Base-by-base conservation (phyloP, 2,888 invertebrate genomes). In the Euplagia quadripunctaria region DNA sequence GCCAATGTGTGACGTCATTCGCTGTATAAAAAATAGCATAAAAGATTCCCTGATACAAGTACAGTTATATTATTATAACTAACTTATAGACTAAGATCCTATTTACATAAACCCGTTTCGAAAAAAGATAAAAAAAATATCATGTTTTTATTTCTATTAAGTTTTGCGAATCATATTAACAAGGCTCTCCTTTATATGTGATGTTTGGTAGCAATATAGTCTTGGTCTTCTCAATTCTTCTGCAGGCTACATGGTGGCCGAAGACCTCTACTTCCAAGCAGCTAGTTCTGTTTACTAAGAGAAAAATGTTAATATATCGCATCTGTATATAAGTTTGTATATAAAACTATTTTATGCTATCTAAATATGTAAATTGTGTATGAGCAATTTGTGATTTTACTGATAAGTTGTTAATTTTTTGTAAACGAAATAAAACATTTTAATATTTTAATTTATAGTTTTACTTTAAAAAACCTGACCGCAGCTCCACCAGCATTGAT, bases 401-500 rank as follows among this genome's bases (percentile, higher is more conserved):
- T 82, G 71, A 82, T 88, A 88, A 85, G 86, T 88, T 87, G 90
- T 88, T 88, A 88, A 84, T 88, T 90, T 46, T 89, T 84, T 89
- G 77, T 88, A 87, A 89, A 85, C 76, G 67, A 84, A 91, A 89
- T 88, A 88, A 89, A 89, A 71, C 80, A 74, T 74, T 85, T 79
- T 84, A 84, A 83, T 82, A 86, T 85, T 85, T 83, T 80, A 79
- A 66, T 66, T 20, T 8, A 64, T 64, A 65, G 55, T 67, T 70
- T 77, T 64, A 69, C n/a, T 65, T 69, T 31, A 31, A 31, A 31
- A 31, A 31, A 31, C 1, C 31, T 31, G 31, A 31, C n/a, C n/a
- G n/a, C 43, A 43, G 43, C 6, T 8, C 43, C 4, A 43, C 43
- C 2, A 4, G 43, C 43, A n/a, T 9, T 43, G 43, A 43, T 52